These are phyloP conservation scores for Psilopogon haemacephalus DNA, from an alignment of 2,113 vertebrate species.

Conservation along the genomic window DNA sequence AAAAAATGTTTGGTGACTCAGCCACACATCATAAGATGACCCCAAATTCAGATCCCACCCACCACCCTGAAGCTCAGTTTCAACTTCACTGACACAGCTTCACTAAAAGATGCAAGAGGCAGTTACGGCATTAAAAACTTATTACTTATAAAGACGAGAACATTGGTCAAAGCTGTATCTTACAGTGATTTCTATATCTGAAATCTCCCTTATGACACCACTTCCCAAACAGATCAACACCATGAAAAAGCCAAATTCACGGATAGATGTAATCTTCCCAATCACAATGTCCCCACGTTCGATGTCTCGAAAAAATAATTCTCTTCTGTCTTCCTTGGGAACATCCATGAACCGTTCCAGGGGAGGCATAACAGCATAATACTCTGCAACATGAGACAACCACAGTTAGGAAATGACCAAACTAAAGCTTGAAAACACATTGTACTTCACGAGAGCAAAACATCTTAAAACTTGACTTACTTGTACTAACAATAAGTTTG, in stretches of 20 bases:
- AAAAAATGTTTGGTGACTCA: background rate
- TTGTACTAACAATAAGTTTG: rapidly evolving
- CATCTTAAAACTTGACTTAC: rapidly evolving
- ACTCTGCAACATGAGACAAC: slow-evolving; percentile 75
- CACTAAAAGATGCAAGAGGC: rapidly evolving
- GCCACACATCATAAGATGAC: background rate
- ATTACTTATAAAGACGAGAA: background rate
- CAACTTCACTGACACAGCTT: background rate
- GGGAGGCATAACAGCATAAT: slow-evolving; percentile 90
- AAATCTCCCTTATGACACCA: slow-evolving; percentile 86
- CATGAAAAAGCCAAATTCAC: slow-evolving; percentile 97
- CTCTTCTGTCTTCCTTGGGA: slow-evolving; percentile 82
- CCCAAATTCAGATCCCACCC: background rate
- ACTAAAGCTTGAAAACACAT: background rate
- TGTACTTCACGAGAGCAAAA: rapidly evolving
- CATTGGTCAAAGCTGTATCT: background rate
- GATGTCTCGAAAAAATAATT: slow-evolving; percentile 89
- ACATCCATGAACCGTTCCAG: slow-evolving; percentile 94
- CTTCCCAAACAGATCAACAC: slow-evolving; percentile 88
- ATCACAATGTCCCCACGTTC: slow-evolving; percentile 91
- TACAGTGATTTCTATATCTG: slow-evolving; percentile 92
- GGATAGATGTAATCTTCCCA: slow-evolving; percentile 89
- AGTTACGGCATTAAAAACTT: rapidly evolving
- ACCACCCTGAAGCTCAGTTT: background rate
- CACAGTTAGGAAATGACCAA: background rate